Conservation (phyloP, 2,113 vertebrate species). For the Dascyllus trimaculatus region DNA sequence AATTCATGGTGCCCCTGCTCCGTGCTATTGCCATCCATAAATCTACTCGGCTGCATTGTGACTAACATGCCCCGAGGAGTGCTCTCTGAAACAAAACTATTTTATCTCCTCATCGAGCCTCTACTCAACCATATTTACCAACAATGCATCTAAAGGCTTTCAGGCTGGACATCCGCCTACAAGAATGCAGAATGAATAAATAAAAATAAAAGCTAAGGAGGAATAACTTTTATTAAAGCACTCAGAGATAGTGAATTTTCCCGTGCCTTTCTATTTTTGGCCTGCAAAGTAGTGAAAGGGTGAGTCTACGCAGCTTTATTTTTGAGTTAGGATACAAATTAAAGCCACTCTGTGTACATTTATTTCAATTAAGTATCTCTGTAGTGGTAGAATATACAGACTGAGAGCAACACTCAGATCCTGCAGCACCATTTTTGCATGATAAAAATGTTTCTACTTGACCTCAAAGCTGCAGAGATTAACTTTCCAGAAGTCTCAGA, state of each 20-base stretch:
- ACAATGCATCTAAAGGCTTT: slow-evolving; percentile 70
- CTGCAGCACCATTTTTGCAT: too few species aligned
- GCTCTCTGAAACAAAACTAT: slow-evolving; percentile 56
- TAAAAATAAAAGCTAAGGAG: slow-evolving; percentile 54
- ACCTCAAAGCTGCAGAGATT: too few species aligned
- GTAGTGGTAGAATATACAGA: too few species aligned
- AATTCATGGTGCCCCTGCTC: slow-evolving; percentile 53
- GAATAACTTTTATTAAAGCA: slow-evolving; percentile 41
- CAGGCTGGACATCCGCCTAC: slow-evolving; percentile 56
- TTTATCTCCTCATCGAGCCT: slow-evolving; percentile 64
- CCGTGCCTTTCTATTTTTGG: not conserved
- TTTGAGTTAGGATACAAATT: not conserved
- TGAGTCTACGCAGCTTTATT: not conserved
- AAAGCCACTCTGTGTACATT: not conserved
- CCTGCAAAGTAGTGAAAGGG: not conserved
- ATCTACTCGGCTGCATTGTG: slow-evolving; percentile 68
- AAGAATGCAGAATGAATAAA: slow-evolving; percentile 34
- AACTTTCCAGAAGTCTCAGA: not conserved
- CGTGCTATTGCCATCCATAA: slow-evolving; percentile 63
- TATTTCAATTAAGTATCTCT: too few species aligned
- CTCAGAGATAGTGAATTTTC: slow-evolving; percentile 33
- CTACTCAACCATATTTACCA: slow-evolving; percentile 66
- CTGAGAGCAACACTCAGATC: too few species aligned
- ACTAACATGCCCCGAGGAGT: slow-evolving; percentile 66
- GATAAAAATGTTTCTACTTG: too few species aligned